Evolutionary conservation across 2,797 vertebrate species (phyloP).

Genomic region (Coreius guichenoti): DNA sequence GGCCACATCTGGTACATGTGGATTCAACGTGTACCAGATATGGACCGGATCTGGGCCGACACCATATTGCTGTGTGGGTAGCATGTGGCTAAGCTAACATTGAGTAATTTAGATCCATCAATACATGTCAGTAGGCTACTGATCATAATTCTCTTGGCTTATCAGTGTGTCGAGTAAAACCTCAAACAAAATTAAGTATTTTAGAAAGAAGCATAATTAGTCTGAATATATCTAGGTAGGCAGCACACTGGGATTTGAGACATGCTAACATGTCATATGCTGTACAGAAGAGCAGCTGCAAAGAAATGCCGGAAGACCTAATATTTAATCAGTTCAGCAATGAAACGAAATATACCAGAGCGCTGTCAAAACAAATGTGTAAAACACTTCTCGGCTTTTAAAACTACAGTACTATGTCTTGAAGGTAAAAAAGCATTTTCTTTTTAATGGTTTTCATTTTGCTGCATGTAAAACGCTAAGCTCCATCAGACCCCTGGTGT

Average conservation of each 20-base stretch:
- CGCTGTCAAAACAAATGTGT: constrained; percentile 38
- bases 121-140: neutral
- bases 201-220: constrained; percentile 15
- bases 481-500: constrained; percentile 36
- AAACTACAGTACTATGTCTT: constrained; percentile 34
- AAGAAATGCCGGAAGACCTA: constrained; percentile 27
- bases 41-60: too few species aligned
- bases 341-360: constrained; percentile 5
- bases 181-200: neutral
- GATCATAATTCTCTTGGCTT: neutral
- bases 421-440: constrained; percentile 28
- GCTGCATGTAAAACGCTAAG: constrained; percentile 25
- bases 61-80: neutral
- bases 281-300: constrained; percentile 3
- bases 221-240: neutral
- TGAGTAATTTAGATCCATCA: neutral
- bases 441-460: constrained; percentile 47
- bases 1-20: too few species aligned
- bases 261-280: constrained; percentile 6
- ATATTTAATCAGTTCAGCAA: constrained; percentile 44
- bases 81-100: neutral
- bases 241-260: constrained; percentile 23
- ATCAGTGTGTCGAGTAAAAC: neutral
- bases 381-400: constrained; percentile 6
- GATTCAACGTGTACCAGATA: too few species aligned